Evolutionary conservation across 64 coral and sea anemone genomes (phyloP).

Genomic region (Stichodactyla mertensii): DNA sequence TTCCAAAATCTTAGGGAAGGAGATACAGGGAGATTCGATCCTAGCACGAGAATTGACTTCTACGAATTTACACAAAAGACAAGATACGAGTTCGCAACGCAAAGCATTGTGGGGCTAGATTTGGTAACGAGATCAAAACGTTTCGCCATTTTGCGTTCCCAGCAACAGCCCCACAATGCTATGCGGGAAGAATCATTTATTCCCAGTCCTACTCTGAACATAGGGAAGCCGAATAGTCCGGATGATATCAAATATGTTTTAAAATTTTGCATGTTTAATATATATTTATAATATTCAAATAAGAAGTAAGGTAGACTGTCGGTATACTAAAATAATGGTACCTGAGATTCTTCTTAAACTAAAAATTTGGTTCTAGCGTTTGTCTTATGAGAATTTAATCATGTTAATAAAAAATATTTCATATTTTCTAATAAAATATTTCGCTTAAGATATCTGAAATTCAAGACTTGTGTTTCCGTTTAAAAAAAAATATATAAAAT

Average conservation of each 20-base stretch:
- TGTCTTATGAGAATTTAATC: not conserved
- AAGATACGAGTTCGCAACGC: too few species aligned
- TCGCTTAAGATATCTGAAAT: not conserved
- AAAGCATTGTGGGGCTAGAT: too few species aligned
- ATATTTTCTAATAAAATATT: constrained; percentile 11
- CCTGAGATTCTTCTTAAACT: not conserved
- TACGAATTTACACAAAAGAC: too few species aligned
- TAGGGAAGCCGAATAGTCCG: not conserved
- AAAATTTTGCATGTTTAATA: not conserved
- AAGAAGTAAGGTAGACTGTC: not conserved
- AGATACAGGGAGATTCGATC: too few species aligned
- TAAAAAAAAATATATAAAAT: too few species aligned
- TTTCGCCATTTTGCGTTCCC: too few species aligned
- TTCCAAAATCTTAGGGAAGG: too few species aligned
- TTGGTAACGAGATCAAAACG: too few species aligned
- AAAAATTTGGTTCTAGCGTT: too few species aligned
- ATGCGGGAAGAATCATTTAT: too few species aligned
- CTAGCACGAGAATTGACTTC: too few species aligned
- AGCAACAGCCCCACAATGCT: too few species aligned
- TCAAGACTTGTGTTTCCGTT: not conserved
- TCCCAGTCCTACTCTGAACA: not conserved
- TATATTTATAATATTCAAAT: not conserved
- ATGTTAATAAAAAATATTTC: not conserved
- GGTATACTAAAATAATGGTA: not conserved
- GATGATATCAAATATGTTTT: not conserved